Conservation (phyloP, 2,113 vertebrate genomes). For the Tachuris rubrigastra region DNA sequence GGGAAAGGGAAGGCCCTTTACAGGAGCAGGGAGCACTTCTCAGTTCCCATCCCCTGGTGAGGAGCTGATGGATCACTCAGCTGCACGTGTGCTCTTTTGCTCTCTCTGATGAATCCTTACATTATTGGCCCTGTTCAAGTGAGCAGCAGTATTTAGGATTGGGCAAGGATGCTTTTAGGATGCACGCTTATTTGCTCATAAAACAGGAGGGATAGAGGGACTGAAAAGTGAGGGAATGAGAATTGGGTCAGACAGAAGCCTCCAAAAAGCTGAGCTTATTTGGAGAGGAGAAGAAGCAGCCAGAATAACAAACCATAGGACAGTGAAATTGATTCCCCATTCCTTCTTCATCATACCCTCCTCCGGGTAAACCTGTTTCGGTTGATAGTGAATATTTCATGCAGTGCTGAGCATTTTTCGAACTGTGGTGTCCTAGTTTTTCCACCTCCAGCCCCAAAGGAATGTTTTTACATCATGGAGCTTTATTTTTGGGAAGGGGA, state of each 20-base stretch:
- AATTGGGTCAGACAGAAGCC: slow-evolving; percentile 48
- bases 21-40: neutral
- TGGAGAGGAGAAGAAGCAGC: slow-evolving; percentile 15
- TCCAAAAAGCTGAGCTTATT: slow-evolving; percentile 36
- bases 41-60: neutral
- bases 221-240: slow-evolving; percentile 3
- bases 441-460: slow-evolving; percentile 69
- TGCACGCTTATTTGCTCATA: neutral
- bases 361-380: slow-evolving; percentile 66
- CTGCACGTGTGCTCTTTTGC: neutral
- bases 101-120: neutral
- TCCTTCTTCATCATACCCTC: slow-evolving; percentile 39
- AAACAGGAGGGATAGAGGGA: neutral
- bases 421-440: slow-evolving; percentile 69
- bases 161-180: slow-evolving; percentile 23
- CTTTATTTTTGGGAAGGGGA: slow-evolving; percentile 62
- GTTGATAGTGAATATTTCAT: slow-evolving; percentile 74
- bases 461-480: slow-evolving; percentile 69
- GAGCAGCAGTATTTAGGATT: neutral
- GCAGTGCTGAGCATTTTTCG: slow-evolving; percentile 54
- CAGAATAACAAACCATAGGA: slow-evolving; percentile 40
- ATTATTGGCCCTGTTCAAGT: neutral
- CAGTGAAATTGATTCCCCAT: slow-evolving; percentile 51
- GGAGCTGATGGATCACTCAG: neutral
- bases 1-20: neutral